These are phyloP conservation scores for Orchesella flavescens DNA, from an alignment of 2,888 invertebrate species.

Conservation along the genomic window DNA sequence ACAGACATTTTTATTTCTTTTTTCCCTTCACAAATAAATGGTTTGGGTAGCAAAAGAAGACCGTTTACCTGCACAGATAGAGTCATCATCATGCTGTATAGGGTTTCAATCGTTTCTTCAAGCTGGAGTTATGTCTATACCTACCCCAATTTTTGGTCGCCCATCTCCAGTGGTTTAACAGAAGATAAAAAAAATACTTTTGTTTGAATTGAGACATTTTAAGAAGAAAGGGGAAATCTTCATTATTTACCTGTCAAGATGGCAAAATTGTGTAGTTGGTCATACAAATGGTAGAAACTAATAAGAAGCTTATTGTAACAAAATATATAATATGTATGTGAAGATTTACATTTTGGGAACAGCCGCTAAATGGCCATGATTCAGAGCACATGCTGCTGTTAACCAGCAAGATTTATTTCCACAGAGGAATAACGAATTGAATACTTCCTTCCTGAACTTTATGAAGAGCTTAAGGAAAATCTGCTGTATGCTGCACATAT, in stretches of 20 bases:
- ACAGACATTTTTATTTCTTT: slow-evolving; percentile 25
- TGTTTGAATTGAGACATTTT: not conserved
- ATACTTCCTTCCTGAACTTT: slow-evolving; percentile 4
- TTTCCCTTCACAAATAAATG: slow-evolving; percentile 33
- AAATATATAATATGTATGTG: too few species aligned
- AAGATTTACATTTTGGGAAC: too few species aligned
- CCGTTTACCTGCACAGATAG: slow-evolving; percentile 2
- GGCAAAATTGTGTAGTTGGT: not conserved
- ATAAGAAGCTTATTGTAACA: not conserved
- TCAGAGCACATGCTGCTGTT: too few species aligned
- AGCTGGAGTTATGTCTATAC: too few species aligned
- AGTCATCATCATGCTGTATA: not conserved
- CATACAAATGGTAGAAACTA: slow-evolving; percentile 32
- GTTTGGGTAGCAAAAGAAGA: slow-evolving; percentile 5
- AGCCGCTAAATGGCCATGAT: too few species aligned
- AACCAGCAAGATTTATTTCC: too few species aligned
- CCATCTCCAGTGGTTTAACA: too few species aligned
- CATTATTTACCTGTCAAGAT: slow-evolving; percentile 51
- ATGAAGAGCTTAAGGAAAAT: not conserved
- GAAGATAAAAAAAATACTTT: slow-evolving; percentile 2
- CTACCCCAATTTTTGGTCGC: too few species aligned
- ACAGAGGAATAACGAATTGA: not conserved
- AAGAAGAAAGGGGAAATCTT: slow-evolving; percentile 32
- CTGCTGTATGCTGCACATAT: too few species aligned
- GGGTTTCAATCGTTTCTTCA: too few species aligned